Evolutionary conservation across 2,797 vertebrate species (phyloP), one percentile per base, ranked within the genome.

Genomic region (Lateolabrax maculatus): DNA sequence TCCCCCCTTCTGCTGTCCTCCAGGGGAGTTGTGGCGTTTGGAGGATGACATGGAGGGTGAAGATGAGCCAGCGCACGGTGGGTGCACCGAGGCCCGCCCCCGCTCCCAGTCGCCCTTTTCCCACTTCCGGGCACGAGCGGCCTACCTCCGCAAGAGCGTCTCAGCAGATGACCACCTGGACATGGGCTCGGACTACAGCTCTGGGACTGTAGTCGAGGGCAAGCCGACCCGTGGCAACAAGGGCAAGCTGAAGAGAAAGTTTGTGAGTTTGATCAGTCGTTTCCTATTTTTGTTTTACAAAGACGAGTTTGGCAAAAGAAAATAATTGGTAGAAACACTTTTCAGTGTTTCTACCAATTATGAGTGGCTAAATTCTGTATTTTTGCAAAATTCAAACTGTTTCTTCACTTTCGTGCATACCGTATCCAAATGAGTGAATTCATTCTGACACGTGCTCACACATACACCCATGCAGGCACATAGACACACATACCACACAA

Each of bases 181-280:
- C 58, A 91, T 93, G 56, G 83, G 93, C 27, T 89, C 94, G 6
- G 93, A 96, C 85, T 94, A 86, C 3, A 56, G 92, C 0, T 31
- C 93, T 4, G 86, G 90, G 0, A 75, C 91, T 66, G 57, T 85
- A 31, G 81, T 29, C 0, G 93, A 94, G 72, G 83, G 90, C 56
- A 92, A 92, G 67, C 57, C 81, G 0, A 29, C 0, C 79, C 89
- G 71, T 63, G 84, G 86, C 72, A 90, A 86, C 44, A 96, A 96
- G 92, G 95, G 93, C 75, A 97, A 96, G 84, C 96, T 98, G 83
- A 97, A 96, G 89, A 95, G 97, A 25, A 97, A 98, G 48, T 98
- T 97, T 71, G 97, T 98, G 88, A 97, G 97, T 98, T 36, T 25
- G 3, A 65, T 46, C 12, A 5, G 10, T 55, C 6, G 0, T 34